Evolutionary conservation across 2,113 vertebrate genomes (phyloP).

Genomic region (Baryphthengus martii): DNA sequence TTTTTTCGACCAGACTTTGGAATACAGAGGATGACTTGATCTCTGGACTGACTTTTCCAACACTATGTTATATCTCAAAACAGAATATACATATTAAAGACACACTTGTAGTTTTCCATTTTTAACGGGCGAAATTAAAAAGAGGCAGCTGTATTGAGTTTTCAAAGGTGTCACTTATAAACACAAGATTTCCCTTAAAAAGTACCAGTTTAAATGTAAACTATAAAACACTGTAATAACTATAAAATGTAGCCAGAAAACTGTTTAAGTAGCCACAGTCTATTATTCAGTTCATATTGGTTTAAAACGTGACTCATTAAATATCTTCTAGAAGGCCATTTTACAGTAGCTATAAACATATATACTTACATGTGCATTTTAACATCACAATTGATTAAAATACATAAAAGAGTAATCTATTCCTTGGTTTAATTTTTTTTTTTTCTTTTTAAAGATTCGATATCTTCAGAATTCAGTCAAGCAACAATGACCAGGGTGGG

Average conservation of each 20-base stretch:
- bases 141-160: conserved; percentile 53
- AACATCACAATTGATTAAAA: conserved; percentile 64
- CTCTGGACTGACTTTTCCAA: conserved; percentile 58
- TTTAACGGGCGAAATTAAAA: conserved; percentile 54
- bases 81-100: conserved; percentile 66
- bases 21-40: conserved; percentile 37
- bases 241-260: conserved; percentile 78
- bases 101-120: conserved; percentile 37
- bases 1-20: conserved; percentile 43
- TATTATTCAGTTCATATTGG: conserved; percentile 59
- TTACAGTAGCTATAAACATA: conserved; percentile 74
- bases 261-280: conserved; percentile 68
- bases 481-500: conserved; percentile 69
- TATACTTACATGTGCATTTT: conserved; percentile 62
- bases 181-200: conserved; percentile 73
- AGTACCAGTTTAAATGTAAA: conserved; percentile 83
- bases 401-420: conserved; percentile 64
- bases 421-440: conserved; percentile 62
- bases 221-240: conserved; percentile 73
- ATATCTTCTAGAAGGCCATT: conserved; percentile 65
- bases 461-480: conserved; percentile 67
- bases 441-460: conserved; percentile 54
- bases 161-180: conserved; percentile 69
- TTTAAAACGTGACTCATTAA: conserved; percentile 71
- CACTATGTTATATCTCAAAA: conserved; percentile 61